phyloP scores from a whole-genome alignment of 2,888 invertebrate genomes.

The Yponomeuta plumbellus region DNA sequence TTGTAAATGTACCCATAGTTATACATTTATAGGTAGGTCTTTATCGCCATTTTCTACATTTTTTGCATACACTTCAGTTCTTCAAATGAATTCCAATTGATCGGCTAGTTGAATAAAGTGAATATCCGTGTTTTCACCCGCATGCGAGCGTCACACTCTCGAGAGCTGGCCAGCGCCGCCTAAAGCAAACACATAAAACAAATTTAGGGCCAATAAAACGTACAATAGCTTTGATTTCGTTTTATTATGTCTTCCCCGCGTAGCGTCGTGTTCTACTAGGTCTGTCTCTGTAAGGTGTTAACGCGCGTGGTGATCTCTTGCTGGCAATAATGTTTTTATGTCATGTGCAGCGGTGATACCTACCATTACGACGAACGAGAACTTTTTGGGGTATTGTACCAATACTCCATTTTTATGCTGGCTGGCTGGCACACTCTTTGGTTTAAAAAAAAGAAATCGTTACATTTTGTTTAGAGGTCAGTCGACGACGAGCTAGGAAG shows the following conservation, averaged over 20 bases:
- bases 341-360: not conserved
- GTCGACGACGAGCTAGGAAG: no score
- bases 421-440: no score
- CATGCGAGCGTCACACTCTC: not conserved
- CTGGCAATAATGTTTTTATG: not conserved
- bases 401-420: no score
- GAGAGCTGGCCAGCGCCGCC: slow-evolving; percentile 1
- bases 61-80: no score
- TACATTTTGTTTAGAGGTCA: no score
- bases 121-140: not conserved
- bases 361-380: not conserved
- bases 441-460: no score
- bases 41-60: no score
- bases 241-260: slow-evolving; percentile 49
- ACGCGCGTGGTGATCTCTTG: not conserved
- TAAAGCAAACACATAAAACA: slow-evolving; percentile 42
- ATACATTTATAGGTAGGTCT: no score
- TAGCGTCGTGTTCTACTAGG: slow-evolving; percentile 27
- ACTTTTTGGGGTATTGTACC: no score
- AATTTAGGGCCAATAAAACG: slow-evolving; percentile 55
- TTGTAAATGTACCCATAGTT: no score
- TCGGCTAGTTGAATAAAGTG: no score
- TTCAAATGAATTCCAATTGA: no score
- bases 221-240: slow-evolving; percentile 55
- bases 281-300: not conserved